phyloP scores from a whole-genome alignment of 2,113 vertebrate genomes.

The Rana temporaria region DNA sequence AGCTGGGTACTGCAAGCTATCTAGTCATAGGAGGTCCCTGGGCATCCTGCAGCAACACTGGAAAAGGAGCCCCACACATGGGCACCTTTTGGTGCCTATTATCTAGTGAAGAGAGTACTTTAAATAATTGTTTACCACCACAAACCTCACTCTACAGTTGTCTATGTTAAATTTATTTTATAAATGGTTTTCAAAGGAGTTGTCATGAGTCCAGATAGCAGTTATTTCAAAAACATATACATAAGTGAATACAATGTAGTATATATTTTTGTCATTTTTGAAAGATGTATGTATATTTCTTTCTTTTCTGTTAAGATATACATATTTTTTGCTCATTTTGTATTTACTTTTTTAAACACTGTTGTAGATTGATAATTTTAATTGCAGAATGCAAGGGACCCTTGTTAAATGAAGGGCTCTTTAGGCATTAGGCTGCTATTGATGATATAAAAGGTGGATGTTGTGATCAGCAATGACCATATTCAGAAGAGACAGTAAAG shows the following conservation, averaged over 20 bases:
- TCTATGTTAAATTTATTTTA: neutral
- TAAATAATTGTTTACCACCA: neutral
- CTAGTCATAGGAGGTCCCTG: no score
- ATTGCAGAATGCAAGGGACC: slow-evolving; percentile 67
- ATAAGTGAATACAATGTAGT: slow-evolving; percentile 67
- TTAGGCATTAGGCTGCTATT: slow-evolving; percentile 64
- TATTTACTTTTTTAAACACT: slow-evolving; percentile 79
- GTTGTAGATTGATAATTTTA: slow-evolving; percentile 72
- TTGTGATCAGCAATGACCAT: slow-evolving; percentile 61
- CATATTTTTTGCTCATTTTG: slow-evolving; percentile 79
- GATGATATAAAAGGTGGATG: slow-evolving; percentile 50
- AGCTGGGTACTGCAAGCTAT: no score
- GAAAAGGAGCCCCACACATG: no score
- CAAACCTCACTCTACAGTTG: neutral
- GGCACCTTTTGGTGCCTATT: no score
- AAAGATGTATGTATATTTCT: slow-evolving; percentile 81
- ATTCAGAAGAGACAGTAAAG: neutral
- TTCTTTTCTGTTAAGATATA: slow-evolving; percentile 78
- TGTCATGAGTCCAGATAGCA: neutral
- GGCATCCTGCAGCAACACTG: no score
- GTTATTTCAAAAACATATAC: neutral
- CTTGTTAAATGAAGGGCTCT: slow-evolving; percentile 65
- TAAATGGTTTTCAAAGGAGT: neutral
- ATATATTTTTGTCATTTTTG: slow-evolving; percentile 61
- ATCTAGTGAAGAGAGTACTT: no score